Percentiles rank a stretch among this genome's conserved stretches.
These are phyloP conservation scores for Pseudomyrmex flavicornis DNA, from an alignment of 1,140 invertebrate genomes.

Conservation along the genomic window DNA sequence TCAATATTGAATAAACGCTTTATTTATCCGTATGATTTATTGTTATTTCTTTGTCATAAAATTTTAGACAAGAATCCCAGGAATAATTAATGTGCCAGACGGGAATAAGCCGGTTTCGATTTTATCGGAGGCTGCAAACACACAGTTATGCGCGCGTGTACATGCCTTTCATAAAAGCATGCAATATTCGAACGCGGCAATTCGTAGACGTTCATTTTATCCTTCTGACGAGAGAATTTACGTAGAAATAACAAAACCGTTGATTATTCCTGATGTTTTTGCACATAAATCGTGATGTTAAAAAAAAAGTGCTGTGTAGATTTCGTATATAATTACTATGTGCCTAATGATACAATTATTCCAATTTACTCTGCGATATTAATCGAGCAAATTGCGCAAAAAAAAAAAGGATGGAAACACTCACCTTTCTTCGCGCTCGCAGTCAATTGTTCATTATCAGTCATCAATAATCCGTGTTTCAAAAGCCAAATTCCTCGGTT, in stretches of 20 bases:
- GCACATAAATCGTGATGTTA: too few species aligned
- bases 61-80: not conserved
- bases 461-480: not conserved
- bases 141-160: not conserved
- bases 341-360: too few species aligned
- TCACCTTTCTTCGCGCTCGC: conserved; percentile 10
- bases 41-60: not conserved
- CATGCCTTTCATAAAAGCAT: conserved; percentile 21
- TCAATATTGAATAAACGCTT: not conserved
- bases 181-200: conserved; percentile 18
- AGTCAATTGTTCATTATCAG: too few species aligned
- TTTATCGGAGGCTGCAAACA: conserved; percentile 1
- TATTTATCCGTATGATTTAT: not conserved
- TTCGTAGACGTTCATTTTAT: conserved; percentile 44
- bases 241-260: too few species aligned
- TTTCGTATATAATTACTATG: too few species aligned
- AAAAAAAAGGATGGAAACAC: not conserved
- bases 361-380: too few species aligned
- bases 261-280: too few species aligned
- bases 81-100: not conserved
- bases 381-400: too few species aligned
- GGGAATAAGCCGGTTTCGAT: not conserved
- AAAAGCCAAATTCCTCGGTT: not conserved
- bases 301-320: too few species aligned
- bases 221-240: too few species aligned